Base-by-base conservation (phyloP, 1,140 invertebrate species). In the Aphelinus certus region DNA sequence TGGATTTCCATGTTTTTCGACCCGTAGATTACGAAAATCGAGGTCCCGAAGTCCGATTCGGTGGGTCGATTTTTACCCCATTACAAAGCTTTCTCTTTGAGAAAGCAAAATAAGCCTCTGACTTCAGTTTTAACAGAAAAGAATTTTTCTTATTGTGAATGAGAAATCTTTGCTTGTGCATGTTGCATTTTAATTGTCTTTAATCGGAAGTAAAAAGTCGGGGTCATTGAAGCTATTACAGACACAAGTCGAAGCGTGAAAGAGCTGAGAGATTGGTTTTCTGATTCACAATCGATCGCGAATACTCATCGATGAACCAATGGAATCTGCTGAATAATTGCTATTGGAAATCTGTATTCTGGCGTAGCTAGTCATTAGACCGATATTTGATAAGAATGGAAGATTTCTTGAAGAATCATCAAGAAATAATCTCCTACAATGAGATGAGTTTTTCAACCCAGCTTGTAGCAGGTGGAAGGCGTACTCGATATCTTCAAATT, bases 91-190 rank as follows among this genome's bases (percentile, higher is more conserved):
- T 26, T 26, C 26, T 26, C 26, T 26, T 26, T 26, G 26, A 26
- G 26, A 26, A 26, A 26, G 26, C 26, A 26, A 26, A 89, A 89
- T 75, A 88, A 90, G 2, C 93, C 92, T 90, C 89, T 95, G 77
- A 88, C 94, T 42, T 81, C 95, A 66, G 91, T 95, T 0, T 83
- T 96, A 6, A 91, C 92, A 10, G 95, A 95, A 88, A 94, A 94
- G 92, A 94, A 96, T 80, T 91, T 92, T 1, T 93, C 93, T 7
- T 95, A 94, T 84, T 88, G 93, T 45, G 95, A 83, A 94, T 95
- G 92, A 87, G 94, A 47, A 95, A 95, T 80, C 93, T 95, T 82
- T 93, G 94, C 1, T 82, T 95, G 48, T 85, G 95, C 2, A 95
- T 95, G 92, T 86, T 95, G 70, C 92, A 95, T 83, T 89, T 92